A percentile compares a stretch with the other conserved stretches of the same genome.
Evolutionary conservation across 2,888 invertebrate genomes (phyloP).

Genomic region (Torymus tubicola): DNA sequence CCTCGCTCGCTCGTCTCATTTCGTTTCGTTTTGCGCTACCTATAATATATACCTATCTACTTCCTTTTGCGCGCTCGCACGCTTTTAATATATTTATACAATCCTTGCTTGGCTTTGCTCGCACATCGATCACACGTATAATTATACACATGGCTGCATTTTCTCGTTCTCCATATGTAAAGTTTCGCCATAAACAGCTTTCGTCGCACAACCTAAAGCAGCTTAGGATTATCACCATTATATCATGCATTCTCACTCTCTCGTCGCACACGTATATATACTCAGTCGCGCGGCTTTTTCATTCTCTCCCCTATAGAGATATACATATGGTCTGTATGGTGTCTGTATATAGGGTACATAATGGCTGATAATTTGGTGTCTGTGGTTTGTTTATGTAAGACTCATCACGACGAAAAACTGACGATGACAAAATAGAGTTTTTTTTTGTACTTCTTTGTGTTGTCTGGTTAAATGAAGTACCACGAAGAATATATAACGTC

Average conservation of each 20-base stretch:
- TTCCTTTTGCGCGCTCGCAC: no score
- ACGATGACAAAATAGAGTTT: constrained; percentile 68
- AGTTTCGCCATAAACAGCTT: constrained; percentile 8
- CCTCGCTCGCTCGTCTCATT: constrained; percentile 21
- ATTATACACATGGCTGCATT: constrained; percentile 65
- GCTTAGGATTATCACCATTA: constrained; percentile 31
- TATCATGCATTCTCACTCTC: neutral
- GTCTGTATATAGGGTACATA: no score
- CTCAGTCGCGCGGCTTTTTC: constrained; percentile 52
- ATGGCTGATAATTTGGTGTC: no score
- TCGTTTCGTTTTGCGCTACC: constrained; percentile 52
- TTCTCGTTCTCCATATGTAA: constrained; percentile 53
- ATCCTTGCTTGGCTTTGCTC: constrained; percentile 57
- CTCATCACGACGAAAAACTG: constrained; percentile 70
- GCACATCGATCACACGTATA: constrained; percentile 63
- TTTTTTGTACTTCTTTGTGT: constrained; percentile 69
- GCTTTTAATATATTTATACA: constrained; percentile 57
- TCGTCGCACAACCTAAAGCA: constrained; percentile 44
- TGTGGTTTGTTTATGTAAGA: constrained; percentile 59
- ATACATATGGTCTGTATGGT: no score
- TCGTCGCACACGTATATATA: neutral
- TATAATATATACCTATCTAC: constrained; percentile 61
- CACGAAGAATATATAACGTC: neutral
- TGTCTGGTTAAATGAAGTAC: constrained; percentile 30
- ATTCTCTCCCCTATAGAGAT: constrained; percentile 38